Evolutionary conservation across 2,113 vertebrate species (phyloP), one percentile per base, ranked within the genome.

Genomic region (Brachirus orientalis): DNA sequence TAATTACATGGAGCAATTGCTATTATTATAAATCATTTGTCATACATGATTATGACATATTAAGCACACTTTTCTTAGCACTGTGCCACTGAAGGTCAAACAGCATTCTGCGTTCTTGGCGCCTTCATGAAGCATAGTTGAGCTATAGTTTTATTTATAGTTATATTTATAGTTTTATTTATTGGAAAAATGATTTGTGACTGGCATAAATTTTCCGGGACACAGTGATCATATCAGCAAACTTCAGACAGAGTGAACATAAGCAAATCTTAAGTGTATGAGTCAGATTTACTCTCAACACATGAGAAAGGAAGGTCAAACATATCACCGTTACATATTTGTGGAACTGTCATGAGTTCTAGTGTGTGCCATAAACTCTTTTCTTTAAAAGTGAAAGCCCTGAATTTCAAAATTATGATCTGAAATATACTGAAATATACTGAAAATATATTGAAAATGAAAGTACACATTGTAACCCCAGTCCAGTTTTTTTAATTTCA

Each of bases 11-110:
- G 9, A 37, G 22, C 6, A 41, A 61, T 20, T 17, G 41, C 72
- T 82, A 48, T 86, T 58, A 77, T 79, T 68, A 63, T 48, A 9
- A 56, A 68, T 36, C 9, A 62, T 59, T 51, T 79, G 72, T 41
- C 43, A 59, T 55, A 22, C 12, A 33, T 50, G 19, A 59, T 63
- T 36, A 37, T 48, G 44, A n/a, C 9, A n/a, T 10, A 2, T 33
- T 5, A 58, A 43, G 35, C 67, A 61, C 56, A 35, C 45, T 19
- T 40, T 8, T 37, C 50, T 5, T 7, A 45, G 17, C 68, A 47
- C 48, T 40, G 28, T n/a, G 58, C 22, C 50, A 0, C 46, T 53
- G 10, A 11, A 68, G 52, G 47, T 45, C 38, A 44, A 57, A 69
- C 1, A 9, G 2, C 16, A n/a, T n/a, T n/a, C n/a, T n/a, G n/a